phyloP scores from a whole-genome alignment of 2,888 invertebrate species.

The Parnassius apollo region DNA sequence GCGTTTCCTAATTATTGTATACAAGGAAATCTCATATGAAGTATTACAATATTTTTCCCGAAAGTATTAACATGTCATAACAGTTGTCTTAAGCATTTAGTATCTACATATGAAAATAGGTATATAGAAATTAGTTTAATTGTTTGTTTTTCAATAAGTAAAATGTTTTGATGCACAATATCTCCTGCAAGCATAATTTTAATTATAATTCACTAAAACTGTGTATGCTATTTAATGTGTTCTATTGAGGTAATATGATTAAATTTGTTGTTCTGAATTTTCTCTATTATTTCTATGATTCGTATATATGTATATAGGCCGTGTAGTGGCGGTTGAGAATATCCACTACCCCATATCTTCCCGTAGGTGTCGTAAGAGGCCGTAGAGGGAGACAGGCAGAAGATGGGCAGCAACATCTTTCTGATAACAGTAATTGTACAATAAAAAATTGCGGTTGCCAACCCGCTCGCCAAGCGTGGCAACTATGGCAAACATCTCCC shows the following conservation, averaged over 20 bases:
- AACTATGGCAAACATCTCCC: too few relatives aligned
- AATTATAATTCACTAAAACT: slow-evolving; percentile 16
- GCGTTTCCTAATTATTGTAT: background rate
- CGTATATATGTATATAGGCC: too few relatives aligned
- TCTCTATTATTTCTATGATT: too few relatives aligned
- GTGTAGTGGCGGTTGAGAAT: too few relatives aligned
- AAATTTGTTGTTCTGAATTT: slow-evolving; percentile 27
- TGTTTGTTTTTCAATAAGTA: background rate
- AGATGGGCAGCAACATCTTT: too few relatives aligned
- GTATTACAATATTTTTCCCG: background rate
- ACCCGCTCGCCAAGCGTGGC: too few relatives aligned
- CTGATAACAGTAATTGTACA: too few relatives aligned
- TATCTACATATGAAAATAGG: background rate
- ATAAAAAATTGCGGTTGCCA: too few relatives aligned
- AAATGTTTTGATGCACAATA: slow-evolving; percentile 18
- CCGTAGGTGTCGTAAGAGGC: too few relatives aligned
- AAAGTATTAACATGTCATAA: background rate
- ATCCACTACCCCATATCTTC: too few relatives aligned
- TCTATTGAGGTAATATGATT: slow-evolving; percentile 21
- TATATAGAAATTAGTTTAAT: background rate
- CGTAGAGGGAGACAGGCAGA: too few relatives aligned
- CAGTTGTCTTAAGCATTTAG: slow-evolving; percentile 6
- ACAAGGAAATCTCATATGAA: background rate
- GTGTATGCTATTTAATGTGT: slow-evolving; percentile 15
- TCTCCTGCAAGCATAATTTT: slow-evolving; percentile 15